Percentiles rank a stretch among this genome's conserved stretches.
These are phyloP conservation scores for Peromyscus melanophrys DNA, from an alignment of 2,797 vertebrate genomes.

Conservation along the genomic window DNA sequence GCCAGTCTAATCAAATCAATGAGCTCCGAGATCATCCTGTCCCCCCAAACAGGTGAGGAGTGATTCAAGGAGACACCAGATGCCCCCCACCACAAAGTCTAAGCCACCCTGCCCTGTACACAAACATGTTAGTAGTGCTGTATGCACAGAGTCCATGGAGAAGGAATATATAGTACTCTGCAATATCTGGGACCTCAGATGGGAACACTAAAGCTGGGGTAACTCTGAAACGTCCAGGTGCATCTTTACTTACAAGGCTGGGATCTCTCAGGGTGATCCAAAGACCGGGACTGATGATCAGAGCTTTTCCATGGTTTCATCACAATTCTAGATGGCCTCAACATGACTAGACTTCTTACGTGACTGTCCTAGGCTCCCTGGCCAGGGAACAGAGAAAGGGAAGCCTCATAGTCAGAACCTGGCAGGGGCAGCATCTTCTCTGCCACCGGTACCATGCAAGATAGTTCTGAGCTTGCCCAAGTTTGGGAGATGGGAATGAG, in stretches of 20 bases:
- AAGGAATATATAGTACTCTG: not conserved
- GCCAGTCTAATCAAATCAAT: not conserved
- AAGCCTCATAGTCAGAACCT: rapidly evolving
- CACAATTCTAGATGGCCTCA: rapidly evolving
- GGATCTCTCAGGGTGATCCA: too few species aligned
- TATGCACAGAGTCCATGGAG: not conserved
- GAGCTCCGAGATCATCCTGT: not conserved
- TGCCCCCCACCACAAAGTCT: too few species aligned
- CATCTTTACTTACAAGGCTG: not conserved
- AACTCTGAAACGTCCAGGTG: rapidly evolving
- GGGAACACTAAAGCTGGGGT: not conserved
- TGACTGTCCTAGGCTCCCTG: rapidly evolving
- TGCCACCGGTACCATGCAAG: rapidly evolving
- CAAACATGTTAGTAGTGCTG: not conserved
- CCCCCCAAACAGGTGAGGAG: not conserved
- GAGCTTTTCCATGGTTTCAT: not conserved
- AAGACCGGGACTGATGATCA: not conserved
- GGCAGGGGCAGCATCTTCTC: not conserved
- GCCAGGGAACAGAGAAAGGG: not conserved
- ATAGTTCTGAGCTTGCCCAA: rapidly evolving
- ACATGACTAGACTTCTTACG: rapidly evolving
- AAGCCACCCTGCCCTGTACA: not conserved
- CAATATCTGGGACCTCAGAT: not conserved
- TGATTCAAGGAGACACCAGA: not conserved
- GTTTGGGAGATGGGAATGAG: not conserved